These are phyloP conservation scores for Hydrocynus forskahlii DNA, from an alignment of 2,797 vertebrate genomes.

Conservation along the genomic window DNA sequence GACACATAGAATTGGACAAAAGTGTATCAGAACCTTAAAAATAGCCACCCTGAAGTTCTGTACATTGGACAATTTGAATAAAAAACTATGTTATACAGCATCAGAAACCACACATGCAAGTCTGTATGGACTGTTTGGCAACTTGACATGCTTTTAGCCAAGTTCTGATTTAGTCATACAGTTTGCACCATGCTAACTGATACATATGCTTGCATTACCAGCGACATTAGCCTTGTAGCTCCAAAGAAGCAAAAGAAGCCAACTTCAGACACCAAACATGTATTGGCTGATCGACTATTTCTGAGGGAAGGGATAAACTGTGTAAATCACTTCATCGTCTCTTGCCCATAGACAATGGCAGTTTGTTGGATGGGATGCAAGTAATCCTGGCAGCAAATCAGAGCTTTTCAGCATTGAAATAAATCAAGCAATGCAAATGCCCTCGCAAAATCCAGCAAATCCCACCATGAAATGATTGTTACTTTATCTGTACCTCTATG, in stretches of 20 bases:
- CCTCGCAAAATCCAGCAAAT: conserved; percentile 33
- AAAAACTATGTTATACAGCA: background rate
- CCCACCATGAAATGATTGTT: conserved; percentile 26
- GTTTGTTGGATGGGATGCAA: conserved; percentile 17
- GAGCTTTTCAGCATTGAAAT: conserved; percentile 27
- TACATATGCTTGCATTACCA: no score
- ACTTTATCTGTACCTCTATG: conserved; percentile 4
- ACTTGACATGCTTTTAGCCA: no score
- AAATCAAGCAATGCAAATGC: conserved; percentile 24
- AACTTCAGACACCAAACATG: background rate
- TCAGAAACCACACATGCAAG: no score
- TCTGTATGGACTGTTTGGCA: no score
- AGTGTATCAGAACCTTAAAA: background rate
- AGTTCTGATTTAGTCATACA: no score
- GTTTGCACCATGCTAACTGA: no score
- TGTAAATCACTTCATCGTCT: background rate
- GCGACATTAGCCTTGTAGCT: background rate
- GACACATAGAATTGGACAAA: background rate
- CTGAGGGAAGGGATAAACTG: background rate
- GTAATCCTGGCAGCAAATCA: conserved; percentile 30
- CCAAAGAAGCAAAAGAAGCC: background rate
- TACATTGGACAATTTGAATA: no score
- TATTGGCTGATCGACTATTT: background rate
- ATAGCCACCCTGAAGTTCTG: no score
- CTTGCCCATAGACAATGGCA: background rate